Evolutionary conservation across 2,113 vertebrate species (phyloP).

Genomic region (Benitochromis conjunctus): DNA sequence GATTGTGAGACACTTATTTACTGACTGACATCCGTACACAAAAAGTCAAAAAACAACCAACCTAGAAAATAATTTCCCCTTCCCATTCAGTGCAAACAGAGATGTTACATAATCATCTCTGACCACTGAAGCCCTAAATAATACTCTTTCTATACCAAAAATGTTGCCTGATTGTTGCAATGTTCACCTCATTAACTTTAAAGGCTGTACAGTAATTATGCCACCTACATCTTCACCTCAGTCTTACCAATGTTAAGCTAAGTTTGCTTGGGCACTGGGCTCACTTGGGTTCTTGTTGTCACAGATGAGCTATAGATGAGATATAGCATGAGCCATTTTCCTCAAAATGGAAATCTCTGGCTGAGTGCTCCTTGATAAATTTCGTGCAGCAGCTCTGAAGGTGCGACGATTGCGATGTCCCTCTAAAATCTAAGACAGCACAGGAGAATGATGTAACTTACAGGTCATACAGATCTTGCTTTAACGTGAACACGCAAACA

Average conservation of each 20-base stretch:
- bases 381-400: not conserved
- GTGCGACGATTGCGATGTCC: not conserved
- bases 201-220: slow-evolving; percentile 21
- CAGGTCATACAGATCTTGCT: not conserved
- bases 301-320: not conserved
- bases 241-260: slow-evolving; percentile 9
- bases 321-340: not conserved
- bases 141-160: not conserved
- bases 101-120: slow-evolving; percentile 19
- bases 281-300: slow-evolving; percentile 2
- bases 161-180: slow-evolving; percentile 4
- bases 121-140: not conserved
- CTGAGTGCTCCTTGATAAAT: not conserved
- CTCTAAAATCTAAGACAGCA: not conserved
- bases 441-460: slow-evolving; percentile 2
- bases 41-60: not conserved
- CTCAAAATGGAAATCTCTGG: not conserved
- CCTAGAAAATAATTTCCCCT: not conserved
- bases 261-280: not conserved
- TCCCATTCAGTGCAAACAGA: not conserved
- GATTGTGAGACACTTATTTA: not conserved
- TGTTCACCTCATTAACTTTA: slow-evolving; percentile 64
- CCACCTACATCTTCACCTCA: slow-evolving; percentile 23
- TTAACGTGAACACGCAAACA: not conserved
- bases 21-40: not conserved